Base-by-base conservation (phyloP, 2,797 vertebrate species). In the Cossypha niveicapilla region DNA sequence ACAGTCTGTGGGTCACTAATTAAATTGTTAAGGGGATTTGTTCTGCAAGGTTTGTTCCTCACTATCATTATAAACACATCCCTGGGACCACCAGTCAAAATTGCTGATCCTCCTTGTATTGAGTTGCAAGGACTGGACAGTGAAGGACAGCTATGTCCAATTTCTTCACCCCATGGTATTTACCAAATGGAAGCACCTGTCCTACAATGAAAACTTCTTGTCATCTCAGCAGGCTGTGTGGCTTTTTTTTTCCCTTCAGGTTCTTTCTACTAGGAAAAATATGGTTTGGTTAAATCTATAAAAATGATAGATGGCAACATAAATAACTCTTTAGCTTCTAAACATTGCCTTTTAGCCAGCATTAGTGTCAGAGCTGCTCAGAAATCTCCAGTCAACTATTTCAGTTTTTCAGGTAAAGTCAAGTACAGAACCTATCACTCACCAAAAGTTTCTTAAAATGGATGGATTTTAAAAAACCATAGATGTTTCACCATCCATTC, bases 61-160 rank as follows among this genome's bases (percentile, higher is more conserved):
- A 11, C 18, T 28, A 9, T 45, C 3, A 3, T 47, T 51, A 1
- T 7, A 84, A 51, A 27, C 25, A 58, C 1, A 0, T 48, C 47
- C 19, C 53, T 60, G 57, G 60, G 63, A 92, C 34, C 56, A 15
- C 34, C 7, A 70, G 21, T 35, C 57, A 75, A 77, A 86, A 93
- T 0, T 60, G 30, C 24, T 72, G 45, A 65, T 51, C 70, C 27
- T 86, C 44, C 41, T 65, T 9, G 13, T 10, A 37, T 2, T 32
- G 58, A 60, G 9, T 25, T 48, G 13, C 57, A 54, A 77, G 68
- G 41, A 66, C 18, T 8, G 14, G 57, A 61, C 50, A 54, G 25
- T 9, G 65, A 54, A 74, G 32, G 56, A 58, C 24, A 85, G 19
- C 18, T 76, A 2, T 8, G 48, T 17, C 42, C 41, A 5, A 28